phyloP scores from a whole-genome alignment of 2,113 vertebrate species.

The Cyprinodon variegatus region DNA sequence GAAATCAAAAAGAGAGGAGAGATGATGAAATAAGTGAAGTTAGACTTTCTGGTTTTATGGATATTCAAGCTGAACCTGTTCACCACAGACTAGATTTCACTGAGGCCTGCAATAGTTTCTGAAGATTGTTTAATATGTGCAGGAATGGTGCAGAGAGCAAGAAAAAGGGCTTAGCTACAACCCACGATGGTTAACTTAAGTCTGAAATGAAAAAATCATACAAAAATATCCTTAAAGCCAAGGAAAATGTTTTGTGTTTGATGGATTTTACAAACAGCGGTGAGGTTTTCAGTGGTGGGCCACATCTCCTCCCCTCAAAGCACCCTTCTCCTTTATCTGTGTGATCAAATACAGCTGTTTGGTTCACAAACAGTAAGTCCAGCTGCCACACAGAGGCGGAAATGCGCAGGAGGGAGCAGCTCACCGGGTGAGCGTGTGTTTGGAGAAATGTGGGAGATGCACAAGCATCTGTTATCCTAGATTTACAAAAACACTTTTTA shows the following conservation, averaged over 20 bases:
- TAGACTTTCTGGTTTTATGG: constrained; percentile 39
- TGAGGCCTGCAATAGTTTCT: constrained; percentile 9
- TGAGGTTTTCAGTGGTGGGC: constrained; percentile 43
- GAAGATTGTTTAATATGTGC: constrained; percentile 23
- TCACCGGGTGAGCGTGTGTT: neutral
- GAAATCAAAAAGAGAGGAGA: constrained; percentile 15
- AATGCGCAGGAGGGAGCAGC: constrained; percentile 8
- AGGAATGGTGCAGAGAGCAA: neutral
- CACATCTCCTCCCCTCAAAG: constrained; percentile 41
- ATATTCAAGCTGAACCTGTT: constrained; percentile 24
- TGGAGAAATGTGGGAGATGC: constrained; percentile 3
- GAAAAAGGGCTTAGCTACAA: constrained; percentile 38
- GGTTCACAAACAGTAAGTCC: constrained; percentile 25
- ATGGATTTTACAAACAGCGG: constrained; percentile 59
- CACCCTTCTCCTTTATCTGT: constrained; percentile 33
- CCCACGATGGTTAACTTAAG: constrained; percentile 36
- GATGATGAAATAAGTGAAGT: constrained; percentile 3
- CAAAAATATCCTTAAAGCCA: constrained; percentile 49
- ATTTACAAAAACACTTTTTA: neutral
- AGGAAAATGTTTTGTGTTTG: constrained; percentile 42
- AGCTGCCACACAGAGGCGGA: constrained; percentile 18
- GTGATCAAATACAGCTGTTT: constrained; percentile 67
- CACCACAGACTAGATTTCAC: constrained; percentile 9
- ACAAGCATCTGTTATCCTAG: neutral
- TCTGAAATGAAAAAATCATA: constrained; percentile 39